Evolutionary conservation across 2,113 vertebrate genomes (phyloP).

Genomic region (Microcebus jonahi): DNA sequence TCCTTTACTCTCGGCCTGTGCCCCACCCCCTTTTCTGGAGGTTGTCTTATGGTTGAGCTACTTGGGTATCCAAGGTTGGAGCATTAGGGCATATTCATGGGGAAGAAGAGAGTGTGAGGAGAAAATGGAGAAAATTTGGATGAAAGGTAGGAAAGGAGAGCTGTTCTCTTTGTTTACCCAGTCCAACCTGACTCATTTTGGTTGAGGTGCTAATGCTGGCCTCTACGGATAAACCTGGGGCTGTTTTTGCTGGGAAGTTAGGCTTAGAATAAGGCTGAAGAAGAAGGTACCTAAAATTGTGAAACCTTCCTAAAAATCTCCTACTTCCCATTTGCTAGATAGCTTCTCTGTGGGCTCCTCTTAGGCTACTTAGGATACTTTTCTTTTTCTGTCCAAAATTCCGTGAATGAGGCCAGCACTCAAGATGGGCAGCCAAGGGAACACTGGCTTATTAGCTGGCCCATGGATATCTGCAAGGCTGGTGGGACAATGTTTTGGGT

Average conservation of each 20-base stretch:
- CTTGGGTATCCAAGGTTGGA: slow-evolving; percentile 27
- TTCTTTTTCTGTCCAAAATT: slow-evolving; percentile 52
- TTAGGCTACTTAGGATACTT: background rate
- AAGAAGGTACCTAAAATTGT: slow-evolving; percentile 12
- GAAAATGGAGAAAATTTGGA: slow-evolving; percentile 48
- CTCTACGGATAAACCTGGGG: slow-evolving; percentile 20
- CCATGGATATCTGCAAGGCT: background rate
- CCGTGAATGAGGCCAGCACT: slow-evolving; percentile 40
- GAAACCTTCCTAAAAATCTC: slow-evolving; percentile 9
- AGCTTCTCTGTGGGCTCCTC: background rate
- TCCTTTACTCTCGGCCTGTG: slow-evolving; percentile 41
- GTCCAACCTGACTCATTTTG: background rate
- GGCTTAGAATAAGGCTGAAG: background rate
- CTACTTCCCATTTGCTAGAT: slow-evolving; percentile 32
- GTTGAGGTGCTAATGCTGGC: slow-evolving; percentile 62
- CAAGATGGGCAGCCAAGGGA: slow-evolving; percentile 27
- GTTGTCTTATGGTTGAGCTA: slow-evolving; percentile 45
- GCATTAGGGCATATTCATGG: background rate
- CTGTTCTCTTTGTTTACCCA: slow-evolving; percentile 25
- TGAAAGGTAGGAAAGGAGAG: slow-evolving; percentile 20
- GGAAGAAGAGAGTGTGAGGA: background rate
- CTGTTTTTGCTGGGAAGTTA: slow-evolving; percentile 32
- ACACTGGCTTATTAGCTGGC: slow-evolving; percentile 27
- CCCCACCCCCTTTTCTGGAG: slow-evolving; percentile 28
- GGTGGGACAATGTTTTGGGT: slow-evolving; percentile 48